These are phyloP conservation scores for Entomobrya proxima DNA, from an alignment of 2,888 invertebrate species.

Conservation along the genomic window DNA sequence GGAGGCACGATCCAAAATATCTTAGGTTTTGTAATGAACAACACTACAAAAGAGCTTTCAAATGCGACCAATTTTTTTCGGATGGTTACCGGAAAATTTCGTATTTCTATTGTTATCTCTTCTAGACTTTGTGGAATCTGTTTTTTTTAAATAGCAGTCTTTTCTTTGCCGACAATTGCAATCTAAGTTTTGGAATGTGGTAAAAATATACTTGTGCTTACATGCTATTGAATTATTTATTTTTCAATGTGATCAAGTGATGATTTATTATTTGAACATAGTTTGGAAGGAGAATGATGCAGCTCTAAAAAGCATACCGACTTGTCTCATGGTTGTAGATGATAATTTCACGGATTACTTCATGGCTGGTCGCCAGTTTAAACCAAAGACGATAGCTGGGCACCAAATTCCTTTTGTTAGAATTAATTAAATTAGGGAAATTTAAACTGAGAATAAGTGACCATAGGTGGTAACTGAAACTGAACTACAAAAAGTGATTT, in stretches of 20 bases:
- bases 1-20: slow-evolving; percentile 61
- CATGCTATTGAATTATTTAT: neutral
- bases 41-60: neutral
- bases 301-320: slow-evolving; percentile 36
- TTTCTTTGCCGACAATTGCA: neutral
- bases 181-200: too few relatives aligned
- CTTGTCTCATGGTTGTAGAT: slow-evolving; percentile 51
- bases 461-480: slow-evolving; percentile 30
- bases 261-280: slow-evolving; percentile 8
- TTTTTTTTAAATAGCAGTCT: slow-evolving; percentile 13
- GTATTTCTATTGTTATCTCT: slow-evolving; percentile 50
- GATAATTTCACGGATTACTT: slow-evolving; percentile 61
- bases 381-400: neutral
- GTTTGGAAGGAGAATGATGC: neutral
- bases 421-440: slow-evolving; percentile 75
- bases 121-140: slow-evolving; percentile 61
- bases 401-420: slow-evolving; percentile 53
- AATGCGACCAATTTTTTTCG: neutral
- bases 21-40: slow-evolving; percentile 1
- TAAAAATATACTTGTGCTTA: too few relatives aligned
- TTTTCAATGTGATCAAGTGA: slow-evolving; percentile 15
- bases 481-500: slow-evolving; percentile 1
- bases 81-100: slow-evolving; percentile 48
- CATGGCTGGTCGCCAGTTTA: slow-evolving; percentile 39
- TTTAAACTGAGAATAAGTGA: slow-evolving; percentile 54